Conservation (phyloP, 2,113 vertebrate species). For the mouse (Mus musculus) region GRCm39 chrX:76126501-76127000, state of each 20-base stretch:
- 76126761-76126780: background rate
- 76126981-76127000: background rate
- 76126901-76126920: background rate
- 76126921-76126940: background rate
- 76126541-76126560: conserved; percentile 50
- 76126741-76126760: conserved; percentile 37
- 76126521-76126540: background rate
- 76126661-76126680: background rate
- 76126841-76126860: conserved; percentile 74
- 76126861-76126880: conserved; percentile 79
- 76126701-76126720: background rate
- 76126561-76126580: conserved; percentile 55
- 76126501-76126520: background rate
- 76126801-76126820: conserved; percentile 57
- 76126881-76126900: background rate
- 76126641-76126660: conserved; percentile 26
- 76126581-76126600: conserved; percentile 62
- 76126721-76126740: background rate
- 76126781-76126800: conserved; percentile 9
- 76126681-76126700: background rate
- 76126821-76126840: conserved; percentile 75
- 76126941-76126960: background rate
- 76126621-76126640: background rate
- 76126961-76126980: background rate
- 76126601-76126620: background rate